Conservation (phyloP, 64 coral and sea anemone genomes). For the Stylophora pistillata region DNA sequence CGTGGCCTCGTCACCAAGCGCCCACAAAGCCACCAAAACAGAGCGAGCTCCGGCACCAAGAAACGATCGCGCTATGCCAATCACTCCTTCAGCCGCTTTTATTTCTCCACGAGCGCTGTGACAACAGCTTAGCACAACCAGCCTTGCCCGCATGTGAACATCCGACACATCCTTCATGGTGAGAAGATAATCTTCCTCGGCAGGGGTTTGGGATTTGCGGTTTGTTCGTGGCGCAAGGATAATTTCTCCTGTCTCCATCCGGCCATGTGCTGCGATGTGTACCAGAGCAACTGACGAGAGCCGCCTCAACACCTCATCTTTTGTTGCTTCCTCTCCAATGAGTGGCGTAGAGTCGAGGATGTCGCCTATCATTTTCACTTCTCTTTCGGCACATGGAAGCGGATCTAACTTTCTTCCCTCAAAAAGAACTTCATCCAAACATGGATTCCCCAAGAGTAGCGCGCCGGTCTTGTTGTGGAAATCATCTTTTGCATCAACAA, state of each 20-base stretch:
- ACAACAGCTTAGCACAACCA: constrained; percentile 39
- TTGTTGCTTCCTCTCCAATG: background rate
- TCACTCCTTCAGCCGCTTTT: constrained; percentile 17
- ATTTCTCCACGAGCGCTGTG: constrained; percentile 30
- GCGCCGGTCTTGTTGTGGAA: too few species aligned
- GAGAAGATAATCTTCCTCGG: background rate
- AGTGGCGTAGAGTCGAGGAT: background rate
- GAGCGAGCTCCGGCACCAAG: constrained; percentile 35
- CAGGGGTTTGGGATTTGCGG: background rate
- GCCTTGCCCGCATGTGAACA: background rate
- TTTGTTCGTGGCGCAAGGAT: background rate
- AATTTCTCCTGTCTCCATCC: constrained; percentile 4
- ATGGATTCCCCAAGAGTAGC: too few species aligned
- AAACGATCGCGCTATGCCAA: constrained; percentile 19
- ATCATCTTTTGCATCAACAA: too few species aligned
- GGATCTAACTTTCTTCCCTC: too few species aligned
- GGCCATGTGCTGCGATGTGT: too few species aligned
- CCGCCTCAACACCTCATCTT: background rate
- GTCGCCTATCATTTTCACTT: too few species aligned
- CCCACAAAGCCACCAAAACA: constrained; percentile 41
- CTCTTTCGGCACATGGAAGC: too few species aligned
- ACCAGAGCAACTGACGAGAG: background rate
- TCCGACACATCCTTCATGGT: constrained; percentile 1
- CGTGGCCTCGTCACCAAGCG: constrained; percentile 7
- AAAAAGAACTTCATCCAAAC: too few species aligned